Evolutionary conservation across 2,113 vertebrate species (phyloP), one percentile per base, ranked within the genome.

Genomic region (Archocentrus centrarchus): DNA sequence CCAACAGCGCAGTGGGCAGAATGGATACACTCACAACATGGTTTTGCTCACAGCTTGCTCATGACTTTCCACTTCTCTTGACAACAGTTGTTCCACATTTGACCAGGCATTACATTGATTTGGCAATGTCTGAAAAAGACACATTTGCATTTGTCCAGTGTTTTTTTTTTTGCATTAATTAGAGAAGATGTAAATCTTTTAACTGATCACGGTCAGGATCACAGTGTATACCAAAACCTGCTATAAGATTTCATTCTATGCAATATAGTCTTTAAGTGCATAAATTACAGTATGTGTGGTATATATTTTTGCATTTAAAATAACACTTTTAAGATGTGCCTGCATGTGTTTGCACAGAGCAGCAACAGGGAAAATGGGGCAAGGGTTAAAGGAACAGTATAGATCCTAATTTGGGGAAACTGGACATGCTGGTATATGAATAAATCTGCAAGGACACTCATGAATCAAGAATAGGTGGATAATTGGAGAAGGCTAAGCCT

Each of bases 1-100:
- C 95, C 94, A 96, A 89, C 75, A 79, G 84, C 92, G 80, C 91
- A 92, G 93, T 86, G 79, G 84, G 94, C 83, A 91, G 82, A 79
- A 35, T 89, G 91, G 93, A 93, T 89, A 88, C 83, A 82, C 83
- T 84, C 86, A 90, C 87, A 93, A 82, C 89, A 88, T 84, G 90
- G 75, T 86, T 82, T 75, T 68, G 78, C 91, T 84, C 85, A 73
- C 83, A 87, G 91, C 91, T 90, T 83, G 86, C 84, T 90, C 81
- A 88, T 77, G 90, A 93, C 77, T 93, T 92, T 94, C 89, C 88
- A 88, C 62, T 89, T 88, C 89, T 89, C 80, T 85, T 83, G 85
- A 86, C 87, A 86, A 89, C 88, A 80, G 30, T 89, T 84, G 81
- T 82, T 87, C 44, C 63, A 80, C 80, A 79, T 80, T 90, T 20